Percentiles rank a stretch among this genome's conserved stretches.
Conservation (phyloP, 2,888 invertebrate genomes). For the Amphimallon solstitiale region DNA sequence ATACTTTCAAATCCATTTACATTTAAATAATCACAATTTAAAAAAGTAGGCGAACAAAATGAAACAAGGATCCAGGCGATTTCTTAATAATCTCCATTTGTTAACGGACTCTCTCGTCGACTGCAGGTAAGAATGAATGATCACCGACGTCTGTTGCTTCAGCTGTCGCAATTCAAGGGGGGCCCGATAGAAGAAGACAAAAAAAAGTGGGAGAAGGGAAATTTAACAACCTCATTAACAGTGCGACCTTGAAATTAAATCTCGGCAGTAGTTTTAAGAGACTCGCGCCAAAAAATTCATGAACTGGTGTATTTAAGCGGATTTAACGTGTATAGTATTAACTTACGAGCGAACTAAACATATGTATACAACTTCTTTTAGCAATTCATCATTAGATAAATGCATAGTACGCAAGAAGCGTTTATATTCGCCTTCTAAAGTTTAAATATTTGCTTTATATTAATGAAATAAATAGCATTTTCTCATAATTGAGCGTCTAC, state of each 20-base stretch:
- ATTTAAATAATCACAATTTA: too few species aligned
- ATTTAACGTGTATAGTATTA: too few species aligned
- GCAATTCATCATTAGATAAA: background rate
- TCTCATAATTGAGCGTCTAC: too few species aligned
- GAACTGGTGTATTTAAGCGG: too few species aligned
- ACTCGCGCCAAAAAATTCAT: background rate
- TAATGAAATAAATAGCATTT: background rate
- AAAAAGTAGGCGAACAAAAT: too few species aligned
- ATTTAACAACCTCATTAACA: constrained; percentile 32
- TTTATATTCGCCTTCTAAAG: too few species aligned
- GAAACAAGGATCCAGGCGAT: too few species aligned
- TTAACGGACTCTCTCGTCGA: too few species aligned
- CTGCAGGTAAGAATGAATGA: background rate
- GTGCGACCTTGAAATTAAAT: constrained; percentile 22
- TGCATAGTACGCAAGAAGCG: background rate
- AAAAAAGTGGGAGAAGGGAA: constrained; percentile 3
- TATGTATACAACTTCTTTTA: too few species aligned
- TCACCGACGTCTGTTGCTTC: constrained; percentile 5
- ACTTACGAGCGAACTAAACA: too few species aligned
- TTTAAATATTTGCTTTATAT: background rate
- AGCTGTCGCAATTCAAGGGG: background rate
- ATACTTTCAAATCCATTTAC: too few species aligned
- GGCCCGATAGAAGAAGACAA: background rate
- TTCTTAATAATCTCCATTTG: constrained; percentile 1
- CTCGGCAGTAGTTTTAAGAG: constrained; percentile 1